Evolutionary conservation across 2,113 vertebrate species (phyloP), one percentile per base, ranked within the genome.

Genomic region (Mungos mungo): DNA sequence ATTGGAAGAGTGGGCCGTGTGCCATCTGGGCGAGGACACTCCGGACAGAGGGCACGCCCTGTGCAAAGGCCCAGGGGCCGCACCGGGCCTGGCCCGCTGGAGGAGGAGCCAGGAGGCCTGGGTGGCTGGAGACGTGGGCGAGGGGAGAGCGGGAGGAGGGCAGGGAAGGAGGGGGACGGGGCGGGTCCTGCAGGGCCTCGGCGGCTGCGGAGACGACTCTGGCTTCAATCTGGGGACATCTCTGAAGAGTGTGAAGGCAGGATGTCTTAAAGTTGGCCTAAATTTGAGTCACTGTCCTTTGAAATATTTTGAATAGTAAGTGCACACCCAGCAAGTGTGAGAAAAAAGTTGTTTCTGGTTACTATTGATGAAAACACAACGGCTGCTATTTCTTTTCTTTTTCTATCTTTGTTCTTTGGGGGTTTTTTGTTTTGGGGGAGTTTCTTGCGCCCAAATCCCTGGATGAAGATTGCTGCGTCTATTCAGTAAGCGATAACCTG

Each of bases 61-160:
- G 4, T n/a, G 50, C 90, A 54, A 88, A 77, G 88, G 52, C 38
- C 38, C 25, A 84, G 85, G 12, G 81, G 68, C 84, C 86, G 33
- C 52, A 21, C 5, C 0, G 0, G 1, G 13, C 13, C 74, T 82
- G 57, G 15, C 0, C 3, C 27, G 47, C 7, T n/a, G 63, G 27
- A 35, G 76, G 38, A 72, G 11, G 25, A 31, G 31, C 0, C 23
- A 77, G 38, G 57, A 35, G 23, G 57, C 50, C 45, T 0, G 0
- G 23, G 57, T 4, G 29, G 50, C 57, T 74, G 85, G 35, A 63
- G 25, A 25, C 76, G 35, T 1, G 4, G 35, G 33, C 0, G 2
- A 66, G 9, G 50, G 8, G 15, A 25, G 33, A 41, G 29, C 19
- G 2, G 50, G 38, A 69, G 47, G 60, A 33, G 10, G 27, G 0